Evolutionary conservation across 2,888 invertebrate species (phyloP).

Genomic region (Ichneumoninae sp.): DNA sequence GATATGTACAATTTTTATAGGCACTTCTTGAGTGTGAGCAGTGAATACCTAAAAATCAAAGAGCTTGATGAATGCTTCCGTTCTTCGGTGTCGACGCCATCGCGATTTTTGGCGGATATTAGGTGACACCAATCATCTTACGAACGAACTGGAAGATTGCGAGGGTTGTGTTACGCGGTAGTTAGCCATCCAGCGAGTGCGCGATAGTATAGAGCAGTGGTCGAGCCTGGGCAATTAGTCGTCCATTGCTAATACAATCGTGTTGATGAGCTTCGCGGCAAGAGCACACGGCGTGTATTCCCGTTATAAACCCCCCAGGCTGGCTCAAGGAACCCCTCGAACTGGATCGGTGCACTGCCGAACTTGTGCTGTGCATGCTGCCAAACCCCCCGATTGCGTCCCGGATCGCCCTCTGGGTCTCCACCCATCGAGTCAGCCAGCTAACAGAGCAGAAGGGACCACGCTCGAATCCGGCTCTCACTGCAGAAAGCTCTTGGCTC

Average conservation of each 20-base stretch:
- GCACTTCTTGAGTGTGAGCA: no score
- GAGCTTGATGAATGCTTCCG: neutral
- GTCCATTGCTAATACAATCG: conserved; percentile 58
- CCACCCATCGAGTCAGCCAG: conserved; percentile 39
- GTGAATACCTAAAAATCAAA: neutral
- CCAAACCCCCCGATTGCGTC: neutral
- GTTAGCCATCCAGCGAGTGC: neutral
- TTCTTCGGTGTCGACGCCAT: neutral
- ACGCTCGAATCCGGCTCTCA: conserved; percentile 32
- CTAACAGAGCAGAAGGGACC: conserved; percentile 61
- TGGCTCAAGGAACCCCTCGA: conserved; percentile 48
- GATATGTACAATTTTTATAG: no score
- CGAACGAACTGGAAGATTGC: conserved; percentile 25
- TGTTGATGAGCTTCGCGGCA: conserved; percentile 55
- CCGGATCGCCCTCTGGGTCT: conserved; percentile 26
- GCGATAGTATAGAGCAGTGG: conserved; percentile 30
- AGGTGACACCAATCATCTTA: conserved; percentile 12
- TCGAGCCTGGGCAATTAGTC: conserved; percentile 59
- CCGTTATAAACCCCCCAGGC: neutral
- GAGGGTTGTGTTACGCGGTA: neutral
- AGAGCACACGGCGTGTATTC: conserved; percentile 20
- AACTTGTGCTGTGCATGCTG: conserved; percentile 43
- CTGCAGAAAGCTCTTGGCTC: conserved; percentile 26
- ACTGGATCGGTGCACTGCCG: conserved; percentile 40
- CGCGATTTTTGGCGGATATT: conserved; percentile 11